Base-by-base conservation (phyloP, 2,888 invertebrate species). In the Acutogordius australiensis region DNA sequence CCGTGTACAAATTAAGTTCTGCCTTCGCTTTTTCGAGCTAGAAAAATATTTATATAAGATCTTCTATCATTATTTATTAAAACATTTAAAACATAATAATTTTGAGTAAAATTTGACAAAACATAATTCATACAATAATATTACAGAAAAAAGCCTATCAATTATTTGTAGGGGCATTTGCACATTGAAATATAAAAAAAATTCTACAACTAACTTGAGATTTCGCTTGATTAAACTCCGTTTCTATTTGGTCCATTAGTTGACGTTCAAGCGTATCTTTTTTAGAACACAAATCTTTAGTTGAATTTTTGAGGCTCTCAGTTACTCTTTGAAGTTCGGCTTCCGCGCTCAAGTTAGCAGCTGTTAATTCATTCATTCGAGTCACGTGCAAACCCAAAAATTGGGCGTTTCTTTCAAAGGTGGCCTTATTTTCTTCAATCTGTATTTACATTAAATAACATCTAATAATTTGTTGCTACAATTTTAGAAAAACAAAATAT, bases 311-410 rank as follows among this genome's bases (percentile, higher is more conserved):
- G 0, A 80, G 77, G 65, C 80, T 78, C 65, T 82, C 79, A 0
- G 81, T 80, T 4, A 76, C 74, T 64, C 77, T 78, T 65, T 80
- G 80, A 2, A 83, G 70, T 1, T 75, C 77, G 23, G 81, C 4
- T 21, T 51, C 51, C 4, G 8, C 18, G n/a, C 18, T n/a, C 18
- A 8, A 8, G 4, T 51, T 51, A 23, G 51, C 8, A 51, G 23
- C 23, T 26, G 8, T 51, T 4, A 51, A 26, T 4, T 4, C 4
- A n/a, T 51, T 26, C 51, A 51, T n/a, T 23, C 23, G 8, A 23
- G 51, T 26, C 23, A n/a, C 26, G 26, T 51, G 13, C 8, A n/a
- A 37, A 37, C 8, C 44, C n/a, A 37, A 13, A n/a, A 13, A 37
- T 37, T 37, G 8, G n/a, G 8, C 44, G n/a, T 37, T 37, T n/a